Evolutionary conservation across 2,888 invertebrate genomes (phyloP).

Genomic region (Stictocephala bisonia): DNA sequence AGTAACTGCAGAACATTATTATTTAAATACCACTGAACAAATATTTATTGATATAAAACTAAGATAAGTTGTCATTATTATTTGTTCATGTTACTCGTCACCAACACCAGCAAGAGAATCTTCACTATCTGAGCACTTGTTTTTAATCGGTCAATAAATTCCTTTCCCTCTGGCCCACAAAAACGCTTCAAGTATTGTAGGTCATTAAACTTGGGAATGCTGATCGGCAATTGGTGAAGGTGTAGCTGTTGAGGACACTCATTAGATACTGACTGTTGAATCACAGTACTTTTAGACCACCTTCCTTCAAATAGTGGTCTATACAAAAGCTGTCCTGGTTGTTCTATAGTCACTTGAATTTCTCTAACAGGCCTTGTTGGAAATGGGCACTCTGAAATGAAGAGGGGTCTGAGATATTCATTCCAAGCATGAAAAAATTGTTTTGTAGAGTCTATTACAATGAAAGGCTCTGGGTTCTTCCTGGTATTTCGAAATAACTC

Average conservation of each 20-base stretch:
- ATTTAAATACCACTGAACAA: no score
- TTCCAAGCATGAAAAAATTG: conserved; percentile 3
- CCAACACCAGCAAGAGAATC: conserved; percentile 2
- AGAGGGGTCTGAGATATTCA: background rate
- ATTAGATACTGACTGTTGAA: background rate
- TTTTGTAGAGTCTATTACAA: background rate
- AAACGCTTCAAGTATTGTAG: conserved; percentile 1
- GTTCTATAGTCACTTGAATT: background rate
- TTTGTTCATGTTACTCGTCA: conserved; percentile 3
- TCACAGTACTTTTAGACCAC: background rate
- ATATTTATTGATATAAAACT: no score
- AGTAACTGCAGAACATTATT: no score
- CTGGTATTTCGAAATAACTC: conserved; percentile 10
- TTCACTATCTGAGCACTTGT: conserved; percentile 9
- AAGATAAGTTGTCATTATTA: background rate
- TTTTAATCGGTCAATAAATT: background rate
- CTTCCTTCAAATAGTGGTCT: background rate
- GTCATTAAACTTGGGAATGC: conserved; percentile 10
- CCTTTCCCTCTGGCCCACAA: conserved; percentile 11
- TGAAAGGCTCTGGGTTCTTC: conserved; percentile 4
- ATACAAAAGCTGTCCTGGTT: background rate
- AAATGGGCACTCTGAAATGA: background rate
- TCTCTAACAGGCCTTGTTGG: conserved; percentile 12
- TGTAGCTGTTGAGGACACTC: background rate
- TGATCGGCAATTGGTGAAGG: background rate